Evolutionary conservation across 2,113 vertebrate species (phyloP).

Genomic region (Anthoscopus minutus): DNA sequence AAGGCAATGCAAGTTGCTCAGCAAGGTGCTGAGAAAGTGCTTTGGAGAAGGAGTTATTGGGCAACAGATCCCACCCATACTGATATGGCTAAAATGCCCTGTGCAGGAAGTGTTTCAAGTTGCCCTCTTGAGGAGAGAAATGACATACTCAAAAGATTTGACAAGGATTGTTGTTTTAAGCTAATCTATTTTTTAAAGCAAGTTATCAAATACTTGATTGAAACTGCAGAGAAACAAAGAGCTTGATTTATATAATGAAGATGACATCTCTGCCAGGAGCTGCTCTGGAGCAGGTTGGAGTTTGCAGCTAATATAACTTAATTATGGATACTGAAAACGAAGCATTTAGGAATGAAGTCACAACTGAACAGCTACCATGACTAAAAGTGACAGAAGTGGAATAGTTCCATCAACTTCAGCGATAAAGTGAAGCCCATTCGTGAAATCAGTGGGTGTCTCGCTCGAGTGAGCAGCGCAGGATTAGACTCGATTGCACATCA

Average conservation of each 20-base stretch:
- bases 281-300: background rate
- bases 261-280: background rate
- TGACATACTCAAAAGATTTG: background rate
- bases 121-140: background rate
- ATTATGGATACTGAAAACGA: background rate
- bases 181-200: background rate
- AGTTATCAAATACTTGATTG: background rate
- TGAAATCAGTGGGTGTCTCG: constrained; percentile 23
- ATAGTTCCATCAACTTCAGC: constrained; percentile 12
- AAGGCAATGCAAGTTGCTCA: background rate
- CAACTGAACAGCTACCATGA: background rate
- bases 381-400: constrained; percentile 35
- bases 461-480: constrained; percentile 2
- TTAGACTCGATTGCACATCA: background rate
- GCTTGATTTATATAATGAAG: background rate
- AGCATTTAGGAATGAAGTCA: background rate
- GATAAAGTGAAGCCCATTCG: constrained; percentile 8
- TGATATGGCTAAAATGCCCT: background rate
- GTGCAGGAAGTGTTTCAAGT: rapidly evolving
- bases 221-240: background rate
- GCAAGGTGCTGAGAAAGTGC: background rate
- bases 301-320: background rate
- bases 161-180: background rate
- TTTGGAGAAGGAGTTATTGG: background rate
- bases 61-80: background rate